Base-by-base conservation (phyloP, 92 coral and sea anemone genomes). In the Heliopora coerulea region DNA sequence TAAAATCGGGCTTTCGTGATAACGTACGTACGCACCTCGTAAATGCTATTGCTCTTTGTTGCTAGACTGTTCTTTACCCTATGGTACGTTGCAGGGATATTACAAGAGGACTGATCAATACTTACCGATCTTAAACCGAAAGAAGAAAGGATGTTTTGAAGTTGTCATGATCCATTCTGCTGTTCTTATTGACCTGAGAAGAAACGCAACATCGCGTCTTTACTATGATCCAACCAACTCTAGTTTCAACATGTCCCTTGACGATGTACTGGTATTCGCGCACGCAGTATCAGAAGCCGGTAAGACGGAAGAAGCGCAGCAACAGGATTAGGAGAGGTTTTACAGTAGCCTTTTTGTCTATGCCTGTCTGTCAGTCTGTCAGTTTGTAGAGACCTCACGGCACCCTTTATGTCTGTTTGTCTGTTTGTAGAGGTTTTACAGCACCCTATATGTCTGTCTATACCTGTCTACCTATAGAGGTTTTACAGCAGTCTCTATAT, bases 101-200 rank as follows among this genome's bases (percentile, higher is more conserved):
- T 93, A 93, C 74, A 80, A 84, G 73, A 87, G 98, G 54, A 73
- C 98, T 31, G 98, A 93, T 57, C 82, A 81, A n/a, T 93, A 93
- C 59, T 88, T 93, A 48, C 96, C 96, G 24, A 83, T 89, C 31
- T 90, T 93, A 21, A 84, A 79, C 59, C 72, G 91, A 68, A 84
- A 90, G 65, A 60, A 66, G 20, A 82, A 58, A 30, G 96, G 98
- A n/a, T 86, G 87, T 35, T 88, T 80, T 87, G 96, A 93, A 24
- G 90, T 93, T 1, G 96, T 91, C 11, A 93, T 93, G 98, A 62
- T 93, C 29, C 98, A 93, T 56, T 93, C 98, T 8, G 87, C 87
- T 26, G 74, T 84, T 54, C 85, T 93, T 56, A 65, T 93, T 52
- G 98, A 93, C 82, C 72, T 93, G 52, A 86, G 89, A 32, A 66